Percentiles rank a stretch among this genome's conserved stretches.
Evolutionary conservation across 2,888 invertebrate species (phyloP).

Genomic region (Lymantria dispar): DNA sequence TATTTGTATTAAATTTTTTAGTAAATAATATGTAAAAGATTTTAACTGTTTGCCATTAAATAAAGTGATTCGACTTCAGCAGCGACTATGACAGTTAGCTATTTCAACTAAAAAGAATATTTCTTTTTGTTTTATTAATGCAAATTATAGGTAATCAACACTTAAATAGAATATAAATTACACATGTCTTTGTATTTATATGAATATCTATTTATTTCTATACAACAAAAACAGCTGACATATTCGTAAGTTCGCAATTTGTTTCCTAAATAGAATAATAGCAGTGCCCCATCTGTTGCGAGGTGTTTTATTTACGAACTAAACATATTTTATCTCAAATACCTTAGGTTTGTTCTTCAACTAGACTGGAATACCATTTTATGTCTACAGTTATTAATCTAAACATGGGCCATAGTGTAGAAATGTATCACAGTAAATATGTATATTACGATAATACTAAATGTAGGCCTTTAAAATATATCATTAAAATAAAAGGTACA

Average conservation of each 20-base stretch:
- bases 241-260: slow-evolving; percentile 11
- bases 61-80: too few species aligned
- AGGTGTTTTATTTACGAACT: slow-evolving; percentile 28
- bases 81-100: too few species aligned
- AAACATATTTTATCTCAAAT: slow-evolving; percentile 22
- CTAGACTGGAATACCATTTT: slow-evolving; percentile 37
- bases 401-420: slow-evolving; percentile 8
- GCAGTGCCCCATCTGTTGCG: slow-evolving; percentile 20
- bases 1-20: too few species aligned
- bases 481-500: too few species aligned
- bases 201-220: background rate
- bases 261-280: slow-evolving; percentile 12
- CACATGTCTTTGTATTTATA: background rate
- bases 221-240: background rate
- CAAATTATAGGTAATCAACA: background rate
- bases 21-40: too few species aligned
- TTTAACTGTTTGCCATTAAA: too few species aligned
- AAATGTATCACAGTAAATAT: too few species aligned
- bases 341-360: slow-evolving; percentile 13
- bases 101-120: background rate
- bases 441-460: too few species aligned
- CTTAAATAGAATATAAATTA: background rate
- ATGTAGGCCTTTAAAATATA: too few species aligned
- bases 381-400: slow-evolving; percentile 48
- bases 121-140: background rate